Evolutionary conservation across 2,797 vertebrate species (phyloP), one percentile per base, ranked within the genome.

Genomic region (Trichosurus vulpecula): DNA sequence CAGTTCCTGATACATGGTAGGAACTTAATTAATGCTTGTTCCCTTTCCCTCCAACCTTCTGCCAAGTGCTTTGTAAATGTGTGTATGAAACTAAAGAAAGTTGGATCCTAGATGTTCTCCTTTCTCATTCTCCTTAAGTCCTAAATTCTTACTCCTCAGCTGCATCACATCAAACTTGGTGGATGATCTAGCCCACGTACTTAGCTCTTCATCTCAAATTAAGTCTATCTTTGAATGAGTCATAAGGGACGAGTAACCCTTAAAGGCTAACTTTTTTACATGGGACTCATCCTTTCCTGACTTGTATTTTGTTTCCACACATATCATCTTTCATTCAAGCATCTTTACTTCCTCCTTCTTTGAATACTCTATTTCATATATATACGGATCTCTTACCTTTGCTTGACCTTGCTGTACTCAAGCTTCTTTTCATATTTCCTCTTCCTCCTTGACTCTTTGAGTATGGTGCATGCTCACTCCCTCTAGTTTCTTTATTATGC

Each of bases 361-460:
- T 22, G 0, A 13, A 56, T 95, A 58, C 87, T 58, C 66, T 87
- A 27, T 16, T 55, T 91, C 31, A 27, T 66, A n/a, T n/a, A 11
- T 93, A 92, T 58, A 30, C 9, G 14, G 13, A 55, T 90, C 19
- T 92, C 16, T 95, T 95, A 90, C 51, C 87, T 95, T 95, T 47
- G 92, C 74, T 8, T 66, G 58, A 54, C 91, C 90, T 93, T 94
- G n/a, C 92, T 94, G 93, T 94, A 54, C 52, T 93, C 90, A 93
- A 58, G 31, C 31, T 91, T 92, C 56, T 14, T 92, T 81, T 93
- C 61, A n/a, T 54, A 27, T 47, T 6, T 29, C 9, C 10, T 10
- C 6, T 16, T 35, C 12, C 92, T 93, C 55, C 25, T 96, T 4
- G 93, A 25, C 81, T 94, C 91, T n/a, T 92, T 51, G 53, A 92